Conservation (phyloP, 2,113 vertebrate genomes). For the human (Homo sapiens) region DNA sequence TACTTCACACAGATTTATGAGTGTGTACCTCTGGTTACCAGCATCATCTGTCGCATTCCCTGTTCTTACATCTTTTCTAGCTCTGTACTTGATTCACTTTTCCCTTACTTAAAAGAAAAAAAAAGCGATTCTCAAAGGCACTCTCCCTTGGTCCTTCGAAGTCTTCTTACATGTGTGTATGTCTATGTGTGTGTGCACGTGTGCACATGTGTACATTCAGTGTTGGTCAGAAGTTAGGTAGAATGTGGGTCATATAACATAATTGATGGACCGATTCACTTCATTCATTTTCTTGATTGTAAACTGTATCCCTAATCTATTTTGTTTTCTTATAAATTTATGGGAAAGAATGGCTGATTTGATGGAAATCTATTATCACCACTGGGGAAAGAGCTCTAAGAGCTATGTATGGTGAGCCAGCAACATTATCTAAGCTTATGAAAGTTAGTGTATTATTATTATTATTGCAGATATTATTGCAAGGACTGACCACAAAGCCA, state of each 20-base stretch:
- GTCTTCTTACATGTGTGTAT: not conserved
- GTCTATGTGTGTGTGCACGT: too few species aligned
- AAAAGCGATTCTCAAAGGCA: not conserved
- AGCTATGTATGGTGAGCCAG: not conserved
- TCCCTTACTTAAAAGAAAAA: not conserved
- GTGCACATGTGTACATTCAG: not conserved
- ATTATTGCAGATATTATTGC: not conserved
- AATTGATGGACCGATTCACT: not conserved
- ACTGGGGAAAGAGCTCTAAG: not conserved
- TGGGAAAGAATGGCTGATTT: not conserved
- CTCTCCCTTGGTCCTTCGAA: not conserved
- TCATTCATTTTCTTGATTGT: slow-evolving; percentile 36
- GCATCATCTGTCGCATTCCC: not conserved
- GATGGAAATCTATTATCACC: not conserved
- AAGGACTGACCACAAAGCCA: not conserved
- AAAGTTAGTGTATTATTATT: not conserved
- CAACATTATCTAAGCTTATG: not conserved
- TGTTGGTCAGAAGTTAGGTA: not conserved
- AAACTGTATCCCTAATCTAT: not conserved
- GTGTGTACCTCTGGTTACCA: not conserved
- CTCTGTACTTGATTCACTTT: not conserved
- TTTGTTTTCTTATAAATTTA: slow-evolving; percentile 23
- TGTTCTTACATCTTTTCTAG: not conserved
- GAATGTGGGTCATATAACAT: not conserved
- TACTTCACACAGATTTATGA: slow-evolving; percentile 20